These are phyloP conservation scores for Propithecus deckenii DNA, from an alignment of 2,797 vertebrate genomes.

Conservation along the genomic window DNA sequence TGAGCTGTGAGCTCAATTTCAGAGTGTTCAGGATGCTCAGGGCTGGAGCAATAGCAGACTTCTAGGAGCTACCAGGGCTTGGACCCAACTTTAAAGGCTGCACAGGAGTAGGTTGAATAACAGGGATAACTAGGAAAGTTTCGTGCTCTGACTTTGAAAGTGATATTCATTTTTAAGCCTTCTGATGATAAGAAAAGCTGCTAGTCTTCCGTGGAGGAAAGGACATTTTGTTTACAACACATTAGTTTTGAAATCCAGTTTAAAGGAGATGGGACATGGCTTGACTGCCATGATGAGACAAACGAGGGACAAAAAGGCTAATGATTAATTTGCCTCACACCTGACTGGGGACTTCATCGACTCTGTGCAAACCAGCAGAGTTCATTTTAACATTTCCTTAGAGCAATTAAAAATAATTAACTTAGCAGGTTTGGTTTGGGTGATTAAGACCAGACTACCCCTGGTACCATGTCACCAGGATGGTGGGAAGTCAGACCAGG, in stretches of 20 bases:
- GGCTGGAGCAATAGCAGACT: neutral
- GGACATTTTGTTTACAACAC: constrained; percentile 23
- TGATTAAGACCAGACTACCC: neutral
- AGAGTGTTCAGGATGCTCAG: neutral
- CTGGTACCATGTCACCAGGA: neutral
- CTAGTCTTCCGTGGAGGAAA: neutral
- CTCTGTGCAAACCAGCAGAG: neutral
- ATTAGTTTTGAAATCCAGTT: constrained; percentile 43
- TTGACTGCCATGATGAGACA: neutral
- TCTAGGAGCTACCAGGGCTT: fast-evolving
- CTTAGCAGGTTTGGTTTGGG: neutral
- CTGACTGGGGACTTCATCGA: neutral
- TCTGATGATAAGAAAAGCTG: neutral
- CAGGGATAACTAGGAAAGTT: neutral
- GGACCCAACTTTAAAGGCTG: neutral
- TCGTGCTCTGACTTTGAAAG: neutral
- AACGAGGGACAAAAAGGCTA: neutral
- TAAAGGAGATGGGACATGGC: neutral
- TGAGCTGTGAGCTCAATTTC: neutral
- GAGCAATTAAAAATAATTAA: neutral
- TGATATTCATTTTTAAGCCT: neutral
- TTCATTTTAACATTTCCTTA: constrained; percentile 34
- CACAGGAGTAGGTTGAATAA: neutral
- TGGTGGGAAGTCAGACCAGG: neutral
- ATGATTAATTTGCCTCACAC: neutral